phyloP scores from a whole-genome alignment of 2,888 invertebrate genomes.

The Marronus borbonicus region DNA sequence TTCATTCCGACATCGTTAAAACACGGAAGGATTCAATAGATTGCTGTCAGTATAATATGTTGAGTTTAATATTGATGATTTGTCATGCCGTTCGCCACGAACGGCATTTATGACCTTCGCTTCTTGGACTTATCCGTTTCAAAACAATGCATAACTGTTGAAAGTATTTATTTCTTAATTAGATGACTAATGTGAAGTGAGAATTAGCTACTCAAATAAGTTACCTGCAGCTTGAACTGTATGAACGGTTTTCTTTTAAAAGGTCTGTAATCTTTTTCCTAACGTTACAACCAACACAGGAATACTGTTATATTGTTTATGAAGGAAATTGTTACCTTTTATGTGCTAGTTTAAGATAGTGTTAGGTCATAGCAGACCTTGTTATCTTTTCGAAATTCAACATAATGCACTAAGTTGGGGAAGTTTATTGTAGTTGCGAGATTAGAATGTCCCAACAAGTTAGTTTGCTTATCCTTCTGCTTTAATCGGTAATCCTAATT shows the following conservation, averaged over 20 bases:
- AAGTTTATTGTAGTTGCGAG: neutral
- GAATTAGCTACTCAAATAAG: slow-evolving; percentile 4
- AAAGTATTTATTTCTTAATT: neutral
- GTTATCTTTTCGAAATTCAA: neutral
- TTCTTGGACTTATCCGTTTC: neutral
- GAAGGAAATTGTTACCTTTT: neutral
- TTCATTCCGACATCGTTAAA: slow-evolving; percentile 12
- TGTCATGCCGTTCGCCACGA: slow-evolving; percentile 9
- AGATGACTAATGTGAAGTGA: neutral
- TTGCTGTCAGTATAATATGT: slow-evolving; percentile 28
- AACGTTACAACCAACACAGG: neutral
- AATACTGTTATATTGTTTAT: neutral
- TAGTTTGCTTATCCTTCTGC: slow-evolving; percentile 20
- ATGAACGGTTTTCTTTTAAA: neutral
- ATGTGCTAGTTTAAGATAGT: neutral
- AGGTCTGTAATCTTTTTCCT: neutral
- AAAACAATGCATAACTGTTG: neutral
- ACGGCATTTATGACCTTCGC: neutral
- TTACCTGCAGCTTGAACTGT: neutral
- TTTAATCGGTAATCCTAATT: slow-evolving; percentile 33
- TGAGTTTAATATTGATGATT: slow-evolving; percentile 33
- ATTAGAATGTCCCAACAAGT: slow-evolving; percentile 26
- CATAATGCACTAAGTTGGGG: neutral
- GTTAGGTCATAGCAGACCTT: neutral
- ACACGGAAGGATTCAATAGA: slow-evolving; percentile 21